Percentiles rank a stretch among this genome's conserved stretches.
Evolutionary conservation across 2,113 vertebrate genomes (phyloP).

Genomic region (Microtus pennsylvanicus): DNA sequence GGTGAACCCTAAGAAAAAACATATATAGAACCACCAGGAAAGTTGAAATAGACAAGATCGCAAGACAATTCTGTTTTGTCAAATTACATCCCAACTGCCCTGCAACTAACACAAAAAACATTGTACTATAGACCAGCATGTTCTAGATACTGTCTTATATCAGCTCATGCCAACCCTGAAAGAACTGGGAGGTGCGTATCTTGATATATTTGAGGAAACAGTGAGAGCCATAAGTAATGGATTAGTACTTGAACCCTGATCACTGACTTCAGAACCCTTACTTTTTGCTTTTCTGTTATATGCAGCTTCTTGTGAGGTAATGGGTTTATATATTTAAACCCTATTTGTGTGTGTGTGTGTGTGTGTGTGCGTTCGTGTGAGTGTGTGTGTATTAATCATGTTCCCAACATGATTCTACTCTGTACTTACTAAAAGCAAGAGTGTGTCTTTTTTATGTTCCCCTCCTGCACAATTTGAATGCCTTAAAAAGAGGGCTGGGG

Average conservation of each 20-base stretch:
- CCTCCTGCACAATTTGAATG: background rate
- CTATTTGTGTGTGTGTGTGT: background rate
- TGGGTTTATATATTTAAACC: background rate
- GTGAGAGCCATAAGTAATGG: background rate
- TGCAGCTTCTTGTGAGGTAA: background rate
- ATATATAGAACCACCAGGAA: too few species aligned
- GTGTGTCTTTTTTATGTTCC: background rate
- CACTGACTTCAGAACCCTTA: background rate
- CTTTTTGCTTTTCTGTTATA: background rate
- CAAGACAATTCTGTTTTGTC: too few species aligned
- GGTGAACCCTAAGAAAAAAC: too few species aligned
- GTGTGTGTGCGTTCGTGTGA: background rate
- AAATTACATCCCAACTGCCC: background rate
- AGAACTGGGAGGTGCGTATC: background rate
- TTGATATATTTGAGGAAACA: background rate
- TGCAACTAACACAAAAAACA: background rate
- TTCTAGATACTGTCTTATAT: background rate
- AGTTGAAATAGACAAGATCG: too few species aligned
- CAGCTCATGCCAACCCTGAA: background rate
- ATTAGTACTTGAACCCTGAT: background rate
- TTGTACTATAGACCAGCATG: background rate
- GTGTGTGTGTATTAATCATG: background rate
- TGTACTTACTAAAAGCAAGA: background rate
- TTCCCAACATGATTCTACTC: background rate
- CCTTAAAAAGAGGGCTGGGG: background rate